phyloP scores from a whole-genome alignment of 2,888 invertebrate species.

The Cepaea hortensis region DNA sequence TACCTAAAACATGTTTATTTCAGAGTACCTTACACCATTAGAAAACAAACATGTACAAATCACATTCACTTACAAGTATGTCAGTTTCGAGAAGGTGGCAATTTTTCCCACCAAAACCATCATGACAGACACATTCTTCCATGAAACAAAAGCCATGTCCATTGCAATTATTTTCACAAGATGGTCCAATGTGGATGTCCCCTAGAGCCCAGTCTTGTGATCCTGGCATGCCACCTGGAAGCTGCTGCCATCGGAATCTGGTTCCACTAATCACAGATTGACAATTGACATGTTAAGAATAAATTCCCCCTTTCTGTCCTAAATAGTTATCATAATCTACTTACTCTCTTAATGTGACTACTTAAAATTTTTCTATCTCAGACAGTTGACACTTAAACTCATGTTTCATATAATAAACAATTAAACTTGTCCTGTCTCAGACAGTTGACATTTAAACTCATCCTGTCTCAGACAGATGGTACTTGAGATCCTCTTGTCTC shows the following conservation, averaged over 20 bases:
- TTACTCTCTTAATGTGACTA: background rate
- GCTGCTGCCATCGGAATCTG: constrained; percentile 74
- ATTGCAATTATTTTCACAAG: constrained; percentile 73
- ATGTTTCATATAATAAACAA: background rate
- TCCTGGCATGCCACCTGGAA: constrained; percentile 53
- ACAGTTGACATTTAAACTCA: background rate
- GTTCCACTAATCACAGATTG: constrained; percentile 64
- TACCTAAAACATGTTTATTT: too few relatives aligned
- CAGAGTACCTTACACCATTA: too few relatives aligned
- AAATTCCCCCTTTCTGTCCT: background rate
- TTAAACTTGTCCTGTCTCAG: background rate
- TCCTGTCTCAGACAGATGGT: background rate
- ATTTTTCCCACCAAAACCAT: constrained; percentile 63
- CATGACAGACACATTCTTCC: constrained; percentile 69
- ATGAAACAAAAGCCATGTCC: constrained; percentile 75
- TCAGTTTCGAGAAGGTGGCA: constrained; percentile 53
- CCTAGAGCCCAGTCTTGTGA: constrained; percentile 72
- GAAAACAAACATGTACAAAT: too few relatives aligned
- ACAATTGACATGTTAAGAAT: background rate
- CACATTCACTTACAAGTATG: constrained; percentile 5
- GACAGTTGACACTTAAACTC: background rate
- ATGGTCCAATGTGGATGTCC: constrained; percentile 75
- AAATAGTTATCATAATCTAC: background rate
- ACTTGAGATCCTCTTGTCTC: too few relatives aligned
- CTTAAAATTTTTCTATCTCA: background rate